Evolutionary conservation across 2,888 invertebrate genomes (phyloP), one percentile per base, ranked within the genome.

Genomic region (Strigamia maritima): DNA sequence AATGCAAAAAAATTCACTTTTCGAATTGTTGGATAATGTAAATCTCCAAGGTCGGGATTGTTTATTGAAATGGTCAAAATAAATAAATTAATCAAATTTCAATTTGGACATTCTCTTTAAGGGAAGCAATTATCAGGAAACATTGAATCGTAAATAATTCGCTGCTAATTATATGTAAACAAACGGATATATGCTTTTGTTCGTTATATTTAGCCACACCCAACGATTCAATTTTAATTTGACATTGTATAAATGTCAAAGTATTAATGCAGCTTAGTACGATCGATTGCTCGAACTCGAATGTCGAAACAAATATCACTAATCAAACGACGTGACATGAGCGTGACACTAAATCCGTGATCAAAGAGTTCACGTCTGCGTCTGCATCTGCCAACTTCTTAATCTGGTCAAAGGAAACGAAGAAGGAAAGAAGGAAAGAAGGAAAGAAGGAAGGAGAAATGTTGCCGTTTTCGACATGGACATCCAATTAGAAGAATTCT

Each of bases 251-350:
- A 60, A 60, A 60, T 60, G 60, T 60, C 60, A 60, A 60, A n/a
- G 60, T 24, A 60, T 22, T 60, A 60, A 60, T 22, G 8, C 16
- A 19, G 19, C 60, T 60, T 40, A 40, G 2, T 40, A 10, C 40
- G n/a, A 60, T 60, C 60, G 60, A 60, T 60, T 8, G 24, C n/a
- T 60, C 2, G 8, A 19, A 19, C n/a, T 60, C 2, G 8, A 19
- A 19, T 19, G 60, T 60, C 60, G 8, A 60, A 60, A 60, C 60
- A 60, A 60, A 60, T 60, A 60, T 60, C 60, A 60, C 60, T 22
- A 60, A 60, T 60, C 60, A 60, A 60, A 60, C n/a, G 24, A n/a
- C 60, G 60, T 60, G 60, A 60, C 60, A 24, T 10, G 1, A 60
- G 19, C 60, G 60, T 60, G 60, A 60, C 60, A 24, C 24, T 19